Evolutionary conservation across 1,140 invertebrate species (phyloP).

Genomic region (Sminthurides bifidus): DNA sequence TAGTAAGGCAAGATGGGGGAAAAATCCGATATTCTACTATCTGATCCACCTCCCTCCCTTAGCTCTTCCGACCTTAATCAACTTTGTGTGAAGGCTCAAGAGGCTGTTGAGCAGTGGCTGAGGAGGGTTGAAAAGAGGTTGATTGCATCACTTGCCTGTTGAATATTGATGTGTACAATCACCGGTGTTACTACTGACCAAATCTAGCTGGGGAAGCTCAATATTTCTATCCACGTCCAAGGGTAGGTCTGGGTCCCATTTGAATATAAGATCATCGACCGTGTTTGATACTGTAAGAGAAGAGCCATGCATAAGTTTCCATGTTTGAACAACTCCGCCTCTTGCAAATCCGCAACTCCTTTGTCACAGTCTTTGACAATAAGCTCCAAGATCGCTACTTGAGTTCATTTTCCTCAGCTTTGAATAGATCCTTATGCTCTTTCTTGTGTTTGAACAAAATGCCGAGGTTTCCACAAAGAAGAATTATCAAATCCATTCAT

Average conservation of each 20-base stretch:
- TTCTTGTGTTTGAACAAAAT: not conserved
- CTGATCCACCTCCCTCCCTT: no score
- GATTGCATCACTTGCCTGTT: slow-evolving; percentile 56
- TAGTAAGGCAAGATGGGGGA: no score
- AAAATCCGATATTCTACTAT: no score
- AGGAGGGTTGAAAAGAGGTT: no score
- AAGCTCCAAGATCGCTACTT: not conserved
- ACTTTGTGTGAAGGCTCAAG: no score
- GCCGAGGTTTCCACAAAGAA: not conserved
- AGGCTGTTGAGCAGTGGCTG: no score
- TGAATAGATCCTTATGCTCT: not conserved
- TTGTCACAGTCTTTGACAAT: not conserved
- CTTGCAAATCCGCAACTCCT: not conserved
- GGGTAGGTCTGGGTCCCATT: slow-evolving; percentile 78
- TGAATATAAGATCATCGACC: slow-evolving; percentile 68
- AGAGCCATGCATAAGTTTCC: not conserved
- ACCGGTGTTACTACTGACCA: slow-evolving; percentile 72
- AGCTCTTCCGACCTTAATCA: no score
- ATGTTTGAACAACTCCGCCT: not conserved
- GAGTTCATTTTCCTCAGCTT: not conserved
- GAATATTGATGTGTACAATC: slow-evolving; percentile 81
- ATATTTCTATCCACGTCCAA: slow-evolving; percentile 74
- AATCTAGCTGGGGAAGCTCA: slow-evolving; percentile 72
- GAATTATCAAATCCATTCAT: no score
- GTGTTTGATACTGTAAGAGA: slow-evolving; percentile 60